Conservation (phyloP, 1,140 invertebrate genomes). For the Penaeus chinensis region DNA sequence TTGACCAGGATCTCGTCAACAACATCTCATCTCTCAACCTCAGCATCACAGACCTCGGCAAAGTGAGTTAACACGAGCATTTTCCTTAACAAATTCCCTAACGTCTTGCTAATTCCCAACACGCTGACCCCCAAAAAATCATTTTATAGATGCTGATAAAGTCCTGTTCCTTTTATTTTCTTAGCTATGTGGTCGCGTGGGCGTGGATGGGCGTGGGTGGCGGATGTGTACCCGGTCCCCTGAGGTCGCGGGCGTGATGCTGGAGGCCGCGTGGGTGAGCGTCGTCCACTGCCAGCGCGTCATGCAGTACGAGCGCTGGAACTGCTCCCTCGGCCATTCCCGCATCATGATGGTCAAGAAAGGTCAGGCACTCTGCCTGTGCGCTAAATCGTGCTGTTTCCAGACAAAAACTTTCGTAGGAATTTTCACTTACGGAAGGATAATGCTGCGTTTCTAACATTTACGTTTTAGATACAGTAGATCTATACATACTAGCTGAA, state of each 20-base stretch:
- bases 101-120: not conserved
- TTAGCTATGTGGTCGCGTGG: constrained; percentile 36
- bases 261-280: constrained; percentile 54
- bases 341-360: constrained; percentile 36
- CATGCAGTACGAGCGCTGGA: constrained; percentile 50
- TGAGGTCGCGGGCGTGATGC: constrained; percentile 40
- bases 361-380: constrained; percentile 34
- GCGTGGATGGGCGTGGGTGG: constrained; percentile 33
- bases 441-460: too few relatives aligned
- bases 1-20: constrained; percentile 2
- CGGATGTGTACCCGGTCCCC: constrained; percentile 26
- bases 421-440: too few relatives aligned
- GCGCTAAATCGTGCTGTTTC: too few relatives aligned
- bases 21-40: not conserved
- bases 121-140: not conserved
- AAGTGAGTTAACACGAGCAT: not conserved
- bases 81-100: not conserved
- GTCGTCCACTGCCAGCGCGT: constrained; percentile 32
- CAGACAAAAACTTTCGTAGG: too few relatives aligned
- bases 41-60: constrained; percentile 8
- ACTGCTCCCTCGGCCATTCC: constrained; percentile 42
- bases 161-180: not conserved
- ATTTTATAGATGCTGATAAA: not conserved
- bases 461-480: too few relatives aligned
- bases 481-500: too few relatives aligned